Evolutionary conservation across 1,140 invertebrate species (phyloP).

Genomic region (Antheraea mylitta): DNA sequence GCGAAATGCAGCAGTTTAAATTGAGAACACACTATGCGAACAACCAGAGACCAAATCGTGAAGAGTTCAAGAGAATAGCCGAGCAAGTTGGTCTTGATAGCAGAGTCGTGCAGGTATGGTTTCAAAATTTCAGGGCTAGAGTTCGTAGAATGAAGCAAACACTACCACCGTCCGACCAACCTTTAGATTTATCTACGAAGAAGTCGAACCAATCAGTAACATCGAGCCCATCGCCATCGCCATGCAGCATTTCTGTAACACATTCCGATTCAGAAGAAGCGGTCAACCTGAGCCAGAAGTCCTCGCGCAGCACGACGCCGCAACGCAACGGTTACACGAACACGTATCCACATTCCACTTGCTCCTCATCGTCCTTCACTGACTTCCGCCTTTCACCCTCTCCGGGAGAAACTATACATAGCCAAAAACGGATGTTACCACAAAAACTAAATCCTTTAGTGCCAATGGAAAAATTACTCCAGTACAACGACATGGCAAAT

Average conservation of each 20-base stretch:
- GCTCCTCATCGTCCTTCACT: slow-evolving; percentile 74
- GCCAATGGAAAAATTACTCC: slow-evolving; percentile 83
- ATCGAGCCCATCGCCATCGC: slow-evolving; percentile 81
- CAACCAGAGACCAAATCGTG: slow-evolving; percentile 95
- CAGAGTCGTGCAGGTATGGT: slow-evolving; percentile 98
- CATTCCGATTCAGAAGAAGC: slow-evolving; percentile 84
- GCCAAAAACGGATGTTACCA: slow-evolving; percentile 51
- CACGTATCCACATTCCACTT: slow-evolving; percentile 80
- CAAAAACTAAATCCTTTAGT: slow-evolving; percentile 61
- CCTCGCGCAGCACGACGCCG: slow-evolving; percentile 82
- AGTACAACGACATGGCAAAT: slow-evolving; percentile 79
- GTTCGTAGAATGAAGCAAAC: slow-evolving; percentile 86
- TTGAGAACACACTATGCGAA: slow-evolving; percentile 92
- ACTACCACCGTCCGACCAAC: slow-evolving; percentile 83
- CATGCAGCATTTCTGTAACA: slow-evolving; percentile 78
- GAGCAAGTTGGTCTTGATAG: slow-evolving; percentile 93
- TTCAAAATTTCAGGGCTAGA: slow-evolving; percentile 97
- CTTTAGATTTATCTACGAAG: slow-evolving; percentile 93
- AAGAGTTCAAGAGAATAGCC: slow-evolving; percentile 94
- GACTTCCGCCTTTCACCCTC: slow-evolving; percentile 75
- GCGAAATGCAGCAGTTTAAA: slow-evolving; percentile 94
- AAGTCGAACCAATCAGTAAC: slow-evolving; percentile 79
- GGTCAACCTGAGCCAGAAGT: slow-evolving; percentile 85
- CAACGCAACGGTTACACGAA: slow-evolving; percentile 71
- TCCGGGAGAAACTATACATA: slow-evolving; percentile 72